phyloP scores from a whole-genome alignment of 2,888 invertebrate genomes.

The Yponomeuta evonymella region DNA sequence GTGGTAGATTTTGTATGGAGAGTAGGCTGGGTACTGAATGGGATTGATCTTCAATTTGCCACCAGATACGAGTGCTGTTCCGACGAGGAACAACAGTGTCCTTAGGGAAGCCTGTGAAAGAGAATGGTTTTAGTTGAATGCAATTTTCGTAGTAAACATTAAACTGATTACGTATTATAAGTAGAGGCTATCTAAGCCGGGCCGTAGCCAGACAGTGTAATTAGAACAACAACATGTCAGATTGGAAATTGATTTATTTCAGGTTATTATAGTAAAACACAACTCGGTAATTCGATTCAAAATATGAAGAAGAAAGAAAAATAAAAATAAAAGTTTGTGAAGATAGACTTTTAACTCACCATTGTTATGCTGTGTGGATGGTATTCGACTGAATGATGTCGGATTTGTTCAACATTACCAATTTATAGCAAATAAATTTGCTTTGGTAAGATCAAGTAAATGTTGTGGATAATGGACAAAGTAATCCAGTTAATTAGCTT shows the following conservation, averaged over 20 bases:
- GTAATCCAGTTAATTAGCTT: slow-evolving; percentile 9
- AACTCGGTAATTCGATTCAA: no score
- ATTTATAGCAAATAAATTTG: slow-evolving; percentile 11
- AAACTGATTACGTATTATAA: no score
- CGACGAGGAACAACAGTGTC: slow-evolving; percentile 31
- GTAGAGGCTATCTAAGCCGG: no score
- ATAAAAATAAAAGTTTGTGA: background rate
- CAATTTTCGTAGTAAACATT: background rate
- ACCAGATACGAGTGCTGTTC: slow-evolving; percentile 24
- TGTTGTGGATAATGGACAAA: background rate
- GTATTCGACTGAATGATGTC: slow-evolving; percentile 6
- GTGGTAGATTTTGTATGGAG: slow-evolving; percentile 25
- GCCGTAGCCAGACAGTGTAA: no score
- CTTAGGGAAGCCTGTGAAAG: slow-evolving; percentile 23
- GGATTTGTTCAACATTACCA: background rate
- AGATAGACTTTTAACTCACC: slow-evolving; percentile 8
- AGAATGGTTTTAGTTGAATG: background rate
- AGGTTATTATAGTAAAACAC: no score
- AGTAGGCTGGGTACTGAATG: slow-evolving; percentile 18
- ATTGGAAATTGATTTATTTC: no score
- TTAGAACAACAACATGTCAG: no score
- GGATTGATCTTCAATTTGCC: slow-evolving; percentile 9
- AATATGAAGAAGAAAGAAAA: background rate
- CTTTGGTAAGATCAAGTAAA: background rate
- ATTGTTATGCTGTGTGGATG: background rate